A percentile compares a stretch with the other conserved stretches of the same genome.
These are phyloP conservation scores for Porites cylindrica DNA, from an alignment of 92 coral and sea anemone species.

Conservation along the genomic window DNA sequence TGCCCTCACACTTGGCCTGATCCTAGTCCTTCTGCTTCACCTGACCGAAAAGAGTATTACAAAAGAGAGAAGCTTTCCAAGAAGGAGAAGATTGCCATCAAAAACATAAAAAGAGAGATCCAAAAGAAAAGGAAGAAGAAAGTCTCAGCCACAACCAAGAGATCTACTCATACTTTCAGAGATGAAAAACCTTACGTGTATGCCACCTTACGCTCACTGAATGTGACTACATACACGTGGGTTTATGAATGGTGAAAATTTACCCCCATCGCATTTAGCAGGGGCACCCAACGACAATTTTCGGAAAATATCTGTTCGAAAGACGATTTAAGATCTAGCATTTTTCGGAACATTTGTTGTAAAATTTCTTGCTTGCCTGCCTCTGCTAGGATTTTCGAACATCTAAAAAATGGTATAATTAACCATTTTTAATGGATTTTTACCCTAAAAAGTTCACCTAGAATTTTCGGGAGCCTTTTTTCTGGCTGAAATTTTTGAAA, in stretches of 20 bases:
- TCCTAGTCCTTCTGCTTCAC: background rate
- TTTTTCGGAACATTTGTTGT: too few relatives aligned
- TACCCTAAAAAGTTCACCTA: too few relatives aligned
- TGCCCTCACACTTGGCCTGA: conserved; percentile 36
- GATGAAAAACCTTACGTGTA: background rate
- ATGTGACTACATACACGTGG: conserved; percentile 13
- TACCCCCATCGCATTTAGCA: background rate
- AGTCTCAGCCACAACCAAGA: background rate
- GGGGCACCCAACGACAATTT: too few relatives aligned
- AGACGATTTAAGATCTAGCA: too few relatives aligned
- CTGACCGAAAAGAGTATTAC: background rate
- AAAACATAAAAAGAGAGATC: background rate
- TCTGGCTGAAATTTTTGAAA: too few relatives aligned
- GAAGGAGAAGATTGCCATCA: background rate
- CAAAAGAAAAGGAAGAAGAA: background rate
- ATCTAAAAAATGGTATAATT: too few relatives aligned
- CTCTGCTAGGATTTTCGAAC: too few relatives aligned
- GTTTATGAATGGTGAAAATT: conserved; percentile 36
- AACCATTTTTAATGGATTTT: too few relatives aligned
- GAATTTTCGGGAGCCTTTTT: too few relatives aligned
- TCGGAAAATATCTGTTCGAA: too few relatives aligned
- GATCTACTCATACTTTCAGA: too few relatives aligned
- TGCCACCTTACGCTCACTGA: background rate
- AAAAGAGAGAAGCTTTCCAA: background rate
- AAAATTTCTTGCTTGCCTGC: too few relatives aligned